Evolutionary conservation across 2,113 vertebrate species (phyloP), one percentile per base, ranked within the genome.

Genomic region (Xiphophorus hellerii): DNA sequence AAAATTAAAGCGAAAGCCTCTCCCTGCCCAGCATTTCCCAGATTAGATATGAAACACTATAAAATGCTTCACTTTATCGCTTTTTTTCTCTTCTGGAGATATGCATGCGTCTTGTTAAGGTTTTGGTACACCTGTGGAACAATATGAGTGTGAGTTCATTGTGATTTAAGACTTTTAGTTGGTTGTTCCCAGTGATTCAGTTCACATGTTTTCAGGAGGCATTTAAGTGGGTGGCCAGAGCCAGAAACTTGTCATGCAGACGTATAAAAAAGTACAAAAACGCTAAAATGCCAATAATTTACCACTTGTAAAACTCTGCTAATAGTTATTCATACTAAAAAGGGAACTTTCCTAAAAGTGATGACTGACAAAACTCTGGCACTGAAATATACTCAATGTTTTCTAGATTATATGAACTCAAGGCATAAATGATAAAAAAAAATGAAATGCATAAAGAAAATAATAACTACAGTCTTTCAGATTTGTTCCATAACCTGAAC

Each of bases 21-120:
- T 84, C 77, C 78, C 66, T 81, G 81, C 2, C 42, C 35, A 89
- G 84, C 80, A 86, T 86, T 84, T 85, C 69, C 74, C 85, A 83
- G 84, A 88, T 87, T 81, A 88, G 85, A 91, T 89, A 85, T 79
- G 72, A 85, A 85, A 78, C 30, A 71, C 60, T n/a, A 73, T 76
- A 51, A 83, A 84, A 84, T 68, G 68, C 4, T 7, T 58, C 25
- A 58, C 9, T 28, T 44, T 17, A 58, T 58, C 22, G 0, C 22
- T 27, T 67, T 17, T 8, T 77, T 37, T 11, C 35, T 61, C 69
- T 73, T 82, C 25, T 71, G 65, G 80, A 82, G 51, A 64, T 1
- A 15, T 69, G 69, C 28, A 9, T 66, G 71, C n/a, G 29, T 61
- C 14, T 48, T 48, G 44, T 20, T 48, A 20, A 48, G 63, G 44